Conservation (phyloP, 2,888 invertebrate genomes). For the Amorpha juglandis region DNA sequence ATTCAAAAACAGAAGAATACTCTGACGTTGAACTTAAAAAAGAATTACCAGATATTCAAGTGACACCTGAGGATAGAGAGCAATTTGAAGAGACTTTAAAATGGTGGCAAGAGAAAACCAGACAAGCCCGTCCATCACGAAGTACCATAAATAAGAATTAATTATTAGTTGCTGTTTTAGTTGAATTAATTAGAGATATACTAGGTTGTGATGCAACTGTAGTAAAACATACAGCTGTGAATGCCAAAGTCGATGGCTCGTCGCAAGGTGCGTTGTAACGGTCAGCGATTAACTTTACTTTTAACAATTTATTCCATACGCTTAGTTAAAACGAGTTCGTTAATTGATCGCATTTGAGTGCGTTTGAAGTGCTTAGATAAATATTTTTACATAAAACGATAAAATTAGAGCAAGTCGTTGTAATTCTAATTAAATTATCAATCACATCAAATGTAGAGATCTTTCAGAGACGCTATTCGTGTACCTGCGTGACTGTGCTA, state of each 20-base stretch:
- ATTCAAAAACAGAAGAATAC: constrained; percentile 70
- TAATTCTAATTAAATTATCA: background rate
- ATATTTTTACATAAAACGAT: constrained; percentile 10
- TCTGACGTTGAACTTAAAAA: constrained; percentile 78
- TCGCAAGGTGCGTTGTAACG: constrained; percentile 81
- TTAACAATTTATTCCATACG: constrained; percentile 34
- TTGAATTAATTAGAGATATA: constrained; percentile 49
- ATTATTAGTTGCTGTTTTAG: constrained; percentile 38
- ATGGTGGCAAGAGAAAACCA: constrained; percentile 82
- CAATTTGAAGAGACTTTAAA: constrained; percentile 80
- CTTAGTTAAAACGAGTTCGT: constrained; percentile 35
- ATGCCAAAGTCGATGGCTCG: constrained; percentile 73
- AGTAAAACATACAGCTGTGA: constrained; percentile 76
- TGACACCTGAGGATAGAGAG: constrained; percentile 77
- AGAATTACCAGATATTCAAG: constrained; percentile 77
- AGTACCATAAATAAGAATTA: constrained; percentile 42
- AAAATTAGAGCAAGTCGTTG: background rate
- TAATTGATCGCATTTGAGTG: constrained; percentile 17
- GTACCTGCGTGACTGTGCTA: constrained; percentile 10
- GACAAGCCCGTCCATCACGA: constrained; percentile 61
- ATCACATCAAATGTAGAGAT: constrained; percentile 3
- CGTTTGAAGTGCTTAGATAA: constrained; percentile 15
- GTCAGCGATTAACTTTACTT: constrained; percentile 53
- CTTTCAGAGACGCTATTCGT: background rate
- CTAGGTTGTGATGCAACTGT: constrained; percentile 54